A percentile compares a stretch with the other conserved stretches of the same genome.
These are phyloP conservation scores for Caranx ignobilis DNA, from an alignment of 2,113 vertebrate genomes.

Conservation along the genomic window DNA sequence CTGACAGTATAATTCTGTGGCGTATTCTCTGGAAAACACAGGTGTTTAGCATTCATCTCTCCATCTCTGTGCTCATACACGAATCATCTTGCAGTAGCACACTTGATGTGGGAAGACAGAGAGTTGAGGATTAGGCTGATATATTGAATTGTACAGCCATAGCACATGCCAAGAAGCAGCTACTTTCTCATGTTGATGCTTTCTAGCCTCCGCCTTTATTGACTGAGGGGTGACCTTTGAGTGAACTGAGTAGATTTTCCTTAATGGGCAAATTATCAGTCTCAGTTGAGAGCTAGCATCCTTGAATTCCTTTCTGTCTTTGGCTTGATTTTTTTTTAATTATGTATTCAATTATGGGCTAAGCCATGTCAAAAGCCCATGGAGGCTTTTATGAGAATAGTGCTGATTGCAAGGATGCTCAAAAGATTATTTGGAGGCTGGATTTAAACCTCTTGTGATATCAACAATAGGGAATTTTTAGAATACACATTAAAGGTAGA, in stretches of 20 bases:
- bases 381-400: conserved; percentile 26
- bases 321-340: conserved; percentile 56
- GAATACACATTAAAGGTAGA: background rate
- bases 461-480: background rate
- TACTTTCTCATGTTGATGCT: conserved; percentile 46
- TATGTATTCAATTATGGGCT: conserved; percentile 59
- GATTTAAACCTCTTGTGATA: conserved; percentile 26
- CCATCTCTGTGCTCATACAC: conserved; percentile 35
- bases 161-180: conserved; percentile 41
- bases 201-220: conserved; percentile 28
- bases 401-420: conserved; percentile 16
- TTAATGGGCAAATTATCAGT: conserved; percentile 60
- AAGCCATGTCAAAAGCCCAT: conserved; percentile 44
- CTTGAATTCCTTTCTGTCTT: conserved; percentile 51
- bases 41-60: conserved; percentile 64
- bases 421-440: conserved; percentile 3
- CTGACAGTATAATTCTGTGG: conserved; percentile 12
- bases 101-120: conserved; percentile 67
- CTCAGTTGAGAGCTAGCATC: conserved; percentile 34
- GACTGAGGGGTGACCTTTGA: conserved; percentile 68
- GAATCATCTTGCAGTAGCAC: conserved; percentile 63
- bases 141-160: conserved; percentile 59
- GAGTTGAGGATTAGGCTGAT: conserved; percentile 62
- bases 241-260: conserved; percentile 55
- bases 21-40: conserved; percentile 33